Percentiles rank a stretch among this genome's conserved stretches.
phyloP scores from a whole-genome alignment of 2,797 vertebrate species.

The Carapus acus region DNA sequence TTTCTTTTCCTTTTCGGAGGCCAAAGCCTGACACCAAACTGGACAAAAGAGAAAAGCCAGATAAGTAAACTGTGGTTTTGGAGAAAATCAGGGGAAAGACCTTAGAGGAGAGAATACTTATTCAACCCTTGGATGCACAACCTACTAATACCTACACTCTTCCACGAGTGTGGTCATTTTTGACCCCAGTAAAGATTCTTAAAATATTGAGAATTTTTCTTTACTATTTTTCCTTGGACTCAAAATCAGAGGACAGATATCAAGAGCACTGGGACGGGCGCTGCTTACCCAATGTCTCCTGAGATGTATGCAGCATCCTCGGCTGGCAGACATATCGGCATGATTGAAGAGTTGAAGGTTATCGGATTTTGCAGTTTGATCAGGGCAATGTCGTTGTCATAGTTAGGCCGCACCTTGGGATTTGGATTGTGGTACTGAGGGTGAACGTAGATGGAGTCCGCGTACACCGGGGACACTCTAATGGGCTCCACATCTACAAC shows the following conservation, averaged over 20 bases:
- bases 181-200: no score
- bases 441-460: constrained; percentile 52
- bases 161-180: no score
- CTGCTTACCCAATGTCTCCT: constrained; percentile 49
- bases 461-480: accelerated
- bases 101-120: background rate
- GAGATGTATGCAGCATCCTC: constrained; percentile 10
- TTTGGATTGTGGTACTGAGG: constrained; percentile 48
- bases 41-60: constrained; percentile 7
- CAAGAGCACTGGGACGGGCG: no score
- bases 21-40: constrained; percentile 62
- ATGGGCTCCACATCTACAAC: background rate
- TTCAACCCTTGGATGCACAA: no score
- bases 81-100: background rate
- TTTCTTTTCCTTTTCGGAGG: accelerated
- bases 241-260: no score
- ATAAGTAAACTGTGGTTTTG: background rate
- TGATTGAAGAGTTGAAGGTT: constrained; percentile 51
- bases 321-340: constrained; percentile 67
- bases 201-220: no score
- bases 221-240: no score
- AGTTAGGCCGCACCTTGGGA: accelerated
- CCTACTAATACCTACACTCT: no score
- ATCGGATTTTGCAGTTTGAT: constrained; percentile 52
- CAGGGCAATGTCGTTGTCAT: constrained; percentile 63